These are phyloP conservation scores for Galaxias olidus DNA, from an alignment of 2,797 vertebrate species.

Conservation along the genomic window DNA sequence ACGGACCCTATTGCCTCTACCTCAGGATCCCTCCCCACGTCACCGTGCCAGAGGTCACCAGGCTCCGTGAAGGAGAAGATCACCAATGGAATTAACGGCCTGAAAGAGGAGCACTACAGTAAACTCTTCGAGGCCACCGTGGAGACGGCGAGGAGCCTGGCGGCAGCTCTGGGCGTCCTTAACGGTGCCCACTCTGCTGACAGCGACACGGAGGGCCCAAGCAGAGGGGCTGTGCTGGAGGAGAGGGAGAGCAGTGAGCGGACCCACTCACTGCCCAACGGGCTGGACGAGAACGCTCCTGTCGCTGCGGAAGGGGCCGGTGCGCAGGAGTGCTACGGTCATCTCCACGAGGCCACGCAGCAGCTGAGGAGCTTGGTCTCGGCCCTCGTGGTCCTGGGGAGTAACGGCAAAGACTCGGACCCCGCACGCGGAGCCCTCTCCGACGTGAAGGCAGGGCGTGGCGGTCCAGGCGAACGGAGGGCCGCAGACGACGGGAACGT, in stretches of 20 bases:
- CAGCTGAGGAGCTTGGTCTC: conserved; percentile 86
- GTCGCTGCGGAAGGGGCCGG: conserved; percentile 68
- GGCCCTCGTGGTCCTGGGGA: conserved; percentile 84
- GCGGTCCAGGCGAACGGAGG: conserved; percentile 61
- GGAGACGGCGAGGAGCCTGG: conserved; percentile 93
- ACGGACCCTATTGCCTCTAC: not conserved
- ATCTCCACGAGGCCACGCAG: conserved; percentile 83
- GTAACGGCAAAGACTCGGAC: conserved; percentile 79
- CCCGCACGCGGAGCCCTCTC: conserved; percentile 68
- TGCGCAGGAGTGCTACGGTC: conserved; percentile 79
- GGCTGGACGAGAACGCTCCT: conserved; percentile 24
- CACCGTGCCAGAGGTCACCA: too few relatives aligned
- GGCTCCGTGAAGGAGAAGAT: conserved; percentile 78
- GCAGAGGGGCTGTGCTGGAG: conserved; percentile 28
- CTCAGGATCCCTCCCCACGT: too few relatives aligned
- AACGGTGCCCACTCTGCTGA: conserved; percentile 71
- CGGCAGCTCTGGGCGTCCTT: conserved; percentile 89
- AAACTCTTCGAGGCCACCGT: conserved; percentile 93
- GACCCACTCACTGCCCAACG: conserved; percentile 31
- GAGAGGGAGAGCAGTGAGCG: conserved; percentile 12
- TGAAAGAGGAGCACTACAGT: conserved; percentile 87
- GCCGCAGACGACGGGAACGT: conserved; percentile 53
- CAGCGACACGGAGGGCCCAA: conserved; percentile 26
- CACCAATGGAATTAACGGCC: conserved; percentile 83
- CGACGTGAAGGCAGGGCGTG: conserved; percentile 59